Conservation (phyloP, 2,888 invertebrate genomes). For the Mimumesa dahlbomi region DNA sequence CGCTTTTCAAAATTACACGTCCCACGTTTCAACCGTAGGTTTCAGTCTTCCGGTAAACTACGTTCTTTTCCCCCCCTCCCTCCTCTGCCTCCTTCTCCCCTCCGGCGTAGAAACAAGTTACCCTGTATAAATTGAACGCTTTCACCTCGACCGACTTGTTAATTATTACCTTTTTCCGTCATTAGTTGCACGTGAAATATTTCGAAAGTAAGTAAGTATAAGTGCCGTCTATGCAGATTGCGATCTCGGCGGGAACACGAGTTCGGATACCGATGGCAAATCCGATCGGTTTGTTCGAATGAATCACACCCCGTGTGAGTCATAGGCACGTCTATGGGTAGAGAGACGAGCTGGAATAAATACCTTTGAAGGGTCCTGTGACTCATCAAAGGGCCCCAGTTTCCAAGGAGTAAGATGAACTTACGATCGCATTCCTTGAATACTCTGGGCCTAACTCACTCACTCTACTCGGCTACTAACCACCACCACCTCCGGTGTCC, state of each 20-base stretch:
- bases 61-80: not conserved
- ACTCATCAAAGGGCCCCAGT: conserved; percentile 64
- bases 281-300: conserved; percentile 44
- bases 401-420: conserved; percentile 56
- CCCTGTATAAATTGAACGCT: no score
- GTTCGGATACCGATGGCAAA: no score
- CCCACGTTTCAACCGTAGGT: not conserved
- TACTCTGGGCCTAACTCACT: conserved; percentile 17
- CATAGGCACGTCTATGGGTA: conserved; percentile 38
- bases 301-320: conserved; percentile 70
- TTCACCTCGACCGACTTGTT: no score
- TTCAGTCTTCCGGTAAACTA: no score
- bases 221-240: no score
- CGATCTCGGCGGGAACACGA: no score
- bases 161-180: no score
- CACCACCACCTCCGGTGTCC: no score
- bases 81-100: not conserved
- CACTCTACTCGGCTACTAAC: not conserved
- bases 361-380: conserved; percentile 65
- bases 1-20: conserved; percentile 37
- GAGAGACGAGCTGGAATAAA: conserved; percentile 45
- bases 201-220: no score
- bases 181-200: no score
- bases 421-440: conserved; percentile 61
- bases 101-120: no score